Base-by-base conservation (phyloP, 1,140 invertebrate species). In the Panagrolaimus sp. region DNA sequence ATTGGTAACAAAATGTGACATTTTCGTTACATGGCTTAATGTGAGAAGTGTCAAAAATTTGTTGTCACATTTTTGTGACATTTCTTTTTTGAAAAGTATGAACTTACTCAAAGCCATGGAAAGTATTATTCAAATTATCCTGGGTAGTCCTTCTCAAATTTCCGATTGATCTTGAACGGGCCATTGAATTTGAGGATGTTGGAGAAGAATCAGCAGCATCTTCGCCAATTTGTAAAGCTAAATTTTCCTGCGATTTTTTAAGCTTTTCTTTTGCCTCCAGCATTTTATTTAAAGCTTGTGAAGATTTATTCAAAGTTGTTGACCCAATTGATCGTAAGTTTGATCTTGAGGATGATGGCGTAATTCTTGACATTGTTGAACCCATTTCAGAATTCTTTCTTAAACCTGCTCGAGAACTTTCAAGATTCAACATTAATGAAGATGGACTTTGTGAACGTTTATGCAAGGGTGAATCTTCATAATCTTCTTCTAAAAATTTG, bases 221-320 rank as follows among this genome's bases (percentile, higher is more conserved):
- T n/a, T n/a, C 63, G 5, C 8, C 70, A 6, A 45, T 24, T 70
- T 32, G 38, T 24, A 24, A 24, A 26, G 73, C 68, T 43, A 77
- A 62, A 55, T 77, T 77, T 38, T 77, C 75, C 43, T 77, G 75
- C 9, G 77, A 79, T 63, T 75, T 75, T 47, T 77, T 75, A 7
- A 76, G 62, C 43, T 72, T 47, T 38, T 79, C 64, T 55, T 73
- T 67, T 9, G 67, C 48, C n/a, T 74, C 69, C 4, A 66, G 47
- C 21, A 76, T n/a, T 28, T 74, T 74, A 38, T 76, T 71, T 32
- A 75, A 43, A 17, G 73, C 73, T 46, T 74, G 73, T 21, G 32
- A 21, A 15, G 73, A 65, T 26, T 70, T 65, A 28, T 75, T 58
- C 12, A 45, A 10, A 14, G 73, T 26, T 21, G 38, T 15, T 28